Evolutionary conservation across 2,888 invertebrate genomes (phyloP), one percentile per base, ranked within the genome.

Genomic region (Lamproptera curius): DNA sequence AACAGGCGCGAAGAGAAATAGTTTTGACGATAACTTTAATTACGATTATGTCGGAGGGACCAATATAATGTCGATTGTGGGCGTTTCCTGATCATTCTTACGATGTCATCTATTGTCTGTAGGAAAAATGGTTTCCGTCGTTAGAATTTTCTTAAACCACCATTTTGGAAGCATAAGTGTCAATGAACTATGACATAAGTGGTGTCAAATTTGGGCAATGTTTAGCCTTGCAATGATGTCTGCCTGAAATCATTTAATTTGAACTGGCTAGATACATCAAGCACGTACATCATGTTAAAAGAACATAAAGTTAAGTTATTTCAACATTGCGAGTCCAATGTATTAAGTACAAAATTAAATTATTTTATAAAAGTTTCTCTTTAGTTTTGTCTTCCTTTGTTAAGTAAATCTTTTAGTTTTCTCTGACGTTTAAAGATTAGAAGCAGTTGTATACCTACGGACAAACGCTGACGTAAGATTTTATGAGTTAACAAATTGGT

Each of bases 1-100:
- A 20, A 15, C 17, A 44, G 39, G 16, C 36, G 11, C 9, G 14
- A 17, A 40, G 44, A 49, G 20, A 33, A 40, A 44, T 49, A 28
- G 26, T 40, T 16, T 15, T 15, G 44, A 40, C 40, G 49, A 49
- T 49, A 49, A 49, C 20, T 44, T 44, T 49, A 35, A 49, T 49
- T 43, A 40, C 17, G 33, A 44, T 44, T 44, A 40, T 49, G 35
- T 40, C 20, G 3, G 13, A 17, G 42, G 20, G 20, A 43, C 39
- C 49, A 49, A 40, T 40, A 44, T 44, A 44, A 44, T 40, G 49
- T 40, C 1, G 31, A 15, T 6, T 31, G 49, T 49, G 44, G 49
- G 49, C 36, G 49, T 34, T 28, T 36, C 36, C 17, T 20, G 17
- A 49, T 49, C 40, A 49, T 20, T 49, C 48, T 43, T 28, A 6